These are phyloP conservation scores for Penaeus vannamei DNA, from an alignment of 1,140 invertebrate genomes.

Conservation along the genomic window DNA sequence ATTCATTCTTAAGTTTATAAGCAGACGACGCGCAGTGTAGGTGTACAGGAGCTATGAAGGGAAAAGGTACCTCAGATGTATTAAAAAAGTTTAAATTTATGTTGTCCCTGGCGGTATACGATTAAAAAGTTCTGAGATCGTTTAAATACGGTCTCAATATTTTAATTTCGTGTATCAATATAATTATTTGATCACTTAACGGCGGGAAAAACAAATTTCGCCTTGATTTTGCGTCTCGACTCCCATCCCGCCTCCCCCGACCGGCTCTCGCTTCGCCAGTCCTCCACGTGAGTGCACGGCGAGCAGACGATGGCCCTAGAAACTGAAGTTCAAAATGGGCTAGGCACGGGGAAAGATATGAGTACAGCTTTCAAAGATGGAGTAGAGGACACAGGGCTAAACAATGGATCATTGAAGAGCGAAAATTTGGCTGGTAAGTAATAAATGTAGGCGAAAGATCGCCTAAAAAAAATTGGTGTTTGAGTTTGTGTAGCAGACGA, in stretches of 20 bases:
- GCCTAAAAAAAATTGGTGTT: neutral
- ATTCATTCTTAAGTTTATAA: no score
- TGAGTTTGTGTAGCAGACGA: conserved; percentile 6
- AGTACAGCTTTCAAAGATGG: neutral
- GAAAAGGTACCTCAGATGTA: no score
- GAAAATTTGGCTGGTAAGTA: neutral
- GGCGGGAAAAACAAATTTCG: no score
- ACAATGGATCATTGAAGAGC: neutral
- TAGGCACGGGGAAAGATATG: neutral
- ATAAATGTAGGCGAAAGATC: neutral
- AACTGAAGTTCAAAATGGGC: conserved; percentile 4
- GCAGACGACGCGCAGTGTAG: no score
- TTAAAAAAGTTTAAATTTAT: no score
- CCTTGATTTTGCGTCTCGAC: neutral
- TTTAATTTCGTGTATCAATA: neutral
- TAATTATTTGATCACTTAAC: neutral
- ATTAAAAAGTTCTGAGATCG: no score
- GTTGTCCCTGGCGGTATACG: no score
- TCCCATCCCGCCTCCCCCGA: neutral
- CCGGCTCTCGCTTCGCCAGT: neutral
- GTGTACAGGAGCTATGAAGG: no score
- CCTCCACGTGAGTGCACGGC: conserved; percentile 5
- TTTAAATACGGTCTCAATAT: no score
- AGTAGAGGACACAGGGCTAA: neutral
- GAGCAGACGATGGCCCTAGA: conserved; percentile 12